phyloP scores from a whole-genome alignment of 2,888 invertebrate genomes.

The Spilarctia lutea region DNA sequence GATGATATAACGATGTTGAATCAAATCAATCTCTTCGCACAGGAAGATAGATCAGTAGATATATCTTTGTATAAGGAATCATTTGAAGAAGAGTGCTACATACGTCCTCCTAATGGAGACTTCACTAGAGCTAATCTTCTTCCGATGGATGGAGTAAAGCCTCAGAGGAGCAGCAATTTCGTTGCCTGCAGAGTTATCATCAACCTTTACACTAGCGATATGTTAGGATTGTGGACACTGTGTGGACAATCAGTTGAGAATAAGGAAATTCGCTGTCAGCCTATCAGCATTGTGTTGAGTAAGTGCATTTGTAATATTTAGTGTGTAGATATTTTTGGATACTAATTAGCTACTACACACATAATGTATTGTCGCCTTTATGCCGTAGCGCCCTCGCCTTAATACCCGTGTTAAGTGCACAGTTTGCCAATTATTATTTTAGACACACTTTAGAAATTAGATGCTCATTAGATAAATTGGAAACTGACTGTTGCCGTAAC shows the following conservation, averaged over 20 bases:
- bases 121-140: slow-evolving; percentile 6
- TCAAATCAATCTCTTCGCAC: slow-evolving; percentile 29
- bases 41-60: slow-evolving; percentile 22
- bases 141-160: slow-evolving; percentile 21
- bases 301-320: slow-evolving; percentile 24
- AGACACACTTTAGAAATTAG: too few species aligned
- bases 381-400: too few species aligned
- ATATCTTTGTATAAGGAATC: slow-evolving; percentile 40
- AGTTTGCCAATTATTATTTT: too few species aligned
- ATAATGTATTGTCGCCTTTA: too few species aligned
- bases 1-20: slow-evolving; percentile 5
- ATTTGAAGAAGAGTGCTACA: slow-evolving; percentile 40
- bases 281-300: slow-evolving; percentile 42
- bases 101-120: slow-evolving; percentile 29
- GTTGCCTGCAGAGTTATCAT: slow-evolving; percentile 52
- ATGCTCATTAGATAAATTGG: too few species aligned
- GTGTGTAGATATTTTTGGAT: not conserved
- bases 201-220: slow-evolving; percentile 37
- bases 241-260: slow-evolving; percentile 31
- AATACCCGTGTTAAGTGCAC: too few species aligned
- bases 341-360: too few species aligned
- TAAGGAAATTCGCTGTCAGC: slow-evolving; percentile 37
- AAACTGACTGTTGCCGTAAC: too few species aligned
- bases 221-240: slow-evolving; percentile 47
- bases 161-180: slow-evolving; percentile 34